These are phyloP conservation scores for Sebastes iracundus DNA, from an alignment of 2,797 vertebrate genomes.

Conservation along the genomic window DNA sequence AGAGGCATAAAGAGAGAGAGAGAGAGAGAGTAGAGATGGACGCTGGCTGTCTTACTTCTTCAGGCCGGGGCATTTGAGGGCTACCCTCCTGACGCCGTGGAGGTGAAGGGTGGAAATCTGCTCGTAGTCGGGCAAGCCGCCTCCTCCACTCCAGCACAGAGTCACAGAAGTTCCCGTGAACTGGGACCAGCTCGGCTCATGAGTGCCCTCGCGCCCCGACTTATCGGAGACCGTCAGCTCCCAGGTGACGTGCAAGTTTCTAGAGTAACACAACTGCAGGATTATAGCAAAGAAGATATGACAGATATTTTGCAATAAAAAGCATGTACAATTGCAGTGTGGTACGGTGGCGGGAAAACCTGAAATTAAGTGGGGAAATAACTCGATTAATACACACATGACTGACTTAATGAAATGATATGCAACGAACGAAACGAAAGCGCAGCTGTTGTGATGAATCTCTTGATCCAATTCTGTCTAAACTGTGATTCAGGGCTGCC, in stretches of 20 bases:
- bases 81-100: constrained; percentile 82
- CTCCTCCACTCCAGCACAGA: constrained; percentile 81
- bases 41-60: constrained; percentile 79
- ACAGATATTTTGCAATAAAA: background rate
- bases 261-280: constrained; percentile 39
- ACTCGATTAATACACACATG: background rate
- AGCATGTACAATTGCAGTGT: background rate
- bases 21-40: background rate
- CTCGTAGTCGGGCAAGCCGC: constrained; percentile 75
- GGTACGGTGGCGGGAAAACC: background rate
- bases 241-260: constrained; percentile 80
- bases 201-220: constrained; percentile 72
- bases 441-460: constrained; percentile 56
- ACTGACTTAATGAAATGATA: constrained; percentile 51
- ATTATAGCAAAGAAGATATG: background rate
- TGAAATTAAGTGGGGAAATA: background rate
- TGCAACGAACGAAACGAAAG: constrained; percentile 48
- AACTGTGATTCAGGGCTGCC: constrained; percentile 59
- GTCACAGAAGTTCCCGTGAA: constrained; percentile 85
- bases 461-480: constrained; percentile 72
- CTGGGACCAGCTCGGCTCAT: constrained; percentile 76
- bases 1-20: constrained; percentile 1
- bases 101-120: constrained; percentile 83
- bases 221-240: constrained; percentile 83
- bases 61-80: constrained; percentile 64